These are phyloP conservation scores for Hirtodrosophila histrioides DNA, from an alignment of 2,888 invertebrate species.

Conservation along the genomic window DNA sequence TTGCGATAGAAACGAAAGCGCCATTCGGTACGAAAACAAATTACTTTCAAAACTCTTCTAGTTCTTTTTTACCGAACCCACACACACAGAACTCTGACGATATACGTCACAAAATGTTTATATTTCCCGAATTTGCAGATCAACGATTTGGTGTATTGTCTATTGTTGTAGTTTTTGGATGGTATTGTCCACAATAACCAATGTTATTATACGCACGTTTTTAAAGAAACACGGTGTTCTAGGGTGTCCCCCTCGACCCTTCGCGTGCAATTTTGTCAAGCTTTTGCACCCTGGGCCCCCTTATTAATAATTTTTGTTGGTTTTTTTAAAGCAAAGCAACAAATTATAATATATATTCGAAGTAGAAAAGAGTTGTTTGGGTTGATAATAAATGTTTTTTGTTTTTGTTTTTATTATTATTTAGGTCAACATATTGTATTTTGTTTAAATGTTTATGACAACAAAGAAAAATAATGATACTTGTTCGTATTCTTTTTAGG, in stretches of 20 bases:
- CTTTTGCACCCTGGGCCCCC: constrained; percentile 35
- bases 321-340: constrained; percentile 12
- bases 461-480: constrained; percentile 37
- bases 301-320: constrained; percentile 25
- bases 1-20: constrained; percentile 83
- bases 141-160: constrained; percentile 1
- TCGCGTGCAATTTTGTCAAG: constrained; percentile 68
- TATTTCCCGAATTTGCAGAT: background rate
- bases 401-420: constrained; percentile 14
- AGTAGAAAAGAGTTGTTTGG: constrained; percentile 51
- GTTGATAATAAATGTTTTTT: constrained; percentile 36
- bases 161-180: constrained; percentile 8
- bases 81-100: constrained; percentile 12
- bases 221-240: constrained; percentile 49
- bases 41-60: constrained; percentile 10
- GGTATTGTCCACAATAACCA: constrained; percentile 36
- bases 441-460: constrained; percentile 45
- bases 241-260: constrained; percentile 48
- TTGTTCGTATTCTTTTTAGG: constrained; percentile 2
- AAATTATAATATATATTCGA: constrained; percentile 50
- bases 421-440: constrained; percentile 64
- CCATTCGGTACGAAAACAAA: constrained; percentile 81
- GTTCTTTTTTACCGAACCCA: constrained; percentile 17
- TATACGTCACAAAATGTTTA: background rate
- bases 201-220: constrained; percentile 26